These are phyloP conservation scores for Philaenus spumarius DNA, from an alignment of 1,140 invertebrate species.

Conservation along the genomic window DNA sequence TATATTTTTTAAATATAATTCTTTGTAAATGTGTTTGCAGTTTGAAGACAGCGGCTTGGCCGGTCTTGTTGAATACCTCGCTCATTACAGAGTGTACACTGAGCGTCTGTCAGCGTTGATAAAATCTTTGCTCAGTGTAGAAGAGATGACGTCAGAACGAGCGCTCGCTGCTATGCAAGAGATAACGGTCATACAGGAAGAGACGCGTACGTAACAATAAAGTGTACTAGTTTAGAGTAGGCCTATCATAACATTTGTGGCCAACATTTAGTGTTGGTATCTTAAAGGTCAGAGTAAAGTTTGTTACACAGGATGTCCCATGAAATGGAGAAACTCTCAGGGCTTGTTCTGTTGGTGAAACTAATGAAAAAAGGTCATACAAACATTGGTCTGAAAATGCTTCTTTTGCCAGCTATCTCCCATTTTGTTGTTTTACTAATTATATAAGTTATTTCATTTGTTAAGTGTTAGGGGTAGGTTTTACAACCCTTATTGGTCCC, in stretches of 20 bases:
- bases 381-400: too few relatives aligned
- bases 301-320: too few relatives aligned
- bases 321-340: too few relatives aligned
- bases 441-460: too few relatives aligned
- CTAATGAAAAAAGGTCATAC: too few relatives aligned
- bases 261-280: too few relatives aligned
- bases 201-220: constrained; percentile 12
- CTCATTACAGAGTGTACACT: constrained; percentile 24
- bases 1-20: background rate
- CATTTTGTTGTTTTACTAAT: too few relatives aligned
- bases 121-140: constrained; percentile 12
- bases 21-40: constrained; percentile 24
- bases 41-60: constrained; percentile 28
- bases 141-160: constrained; percentile 4
- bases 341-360: too few relatives aligned
- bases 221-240: background rate
- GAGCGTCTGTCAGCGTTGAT: constrained; percentile 25
- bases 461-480: too few relatives aligned
- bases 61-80: constrained; percentile 29
- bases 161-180: constrained; percentile 4
- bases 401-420: too few relatives aligned
- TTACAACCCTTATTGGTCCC: too few relatives aligned
- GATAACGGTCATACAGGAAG: constrained; percentile 15
- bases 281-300: too few relatives aligned
- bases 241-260: background rate